Evolutionary conservation across 2,888 invertebrate genomes (phyloP).

Genomic region (Smittia sp.): DNA sequence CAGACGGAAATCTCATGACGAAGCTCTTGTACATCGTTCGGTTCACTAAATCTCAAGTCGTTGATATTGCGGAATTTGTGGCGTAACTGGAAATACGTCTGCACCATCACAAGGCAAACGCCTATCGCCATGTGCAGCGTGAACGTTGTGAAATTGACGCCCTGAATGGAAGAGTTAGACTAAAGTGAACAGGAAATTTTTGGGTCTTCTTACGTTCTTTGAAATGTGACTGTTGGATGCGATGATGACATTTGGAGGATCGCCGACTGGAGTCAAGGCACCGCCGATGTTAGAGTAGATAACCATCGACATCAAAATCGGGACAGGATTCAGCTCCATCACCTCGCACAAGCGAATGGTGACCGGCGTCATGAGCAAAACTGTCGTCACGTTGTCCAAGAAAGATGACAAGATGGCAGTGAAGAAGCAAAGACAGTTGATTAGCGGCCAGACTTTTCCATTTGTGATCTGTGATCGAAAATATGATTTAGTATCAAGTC

Average conservation of each 20-base stretch:
- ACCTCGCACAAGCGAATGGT: conserved; percentile 84
- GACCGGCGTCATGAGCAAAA: conserved; percentile 72
- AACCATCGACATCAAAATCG: conserved; percentile 82
- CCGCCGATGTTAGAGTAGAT: conserved; percentile 91
- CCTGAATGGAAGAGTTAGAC: conserved; percentile 56
- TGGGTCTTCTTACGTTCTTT: conserved; percentile 48
- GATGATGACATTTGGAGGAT: conserved; percentile 67
- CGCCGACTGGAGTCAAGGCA: conserved; percentile 83
- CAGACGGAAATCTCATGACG: conserved; percentile 83
- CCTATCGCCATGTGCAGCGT: conserved; percentile 80
- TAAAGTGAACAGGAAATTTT: conserved; percentile 26
- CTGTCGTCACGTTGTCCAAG: conserved; percentile 76
- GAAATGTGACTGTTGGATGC: conserved; percentile 53
- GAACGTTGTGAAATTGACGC: conserved; percentile 77
- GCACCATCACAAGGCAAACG: conserved; percentile 65
- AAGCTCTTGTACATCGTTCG: conserved; percentile 68
- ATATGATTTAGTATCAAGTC: too few relatives aligned
- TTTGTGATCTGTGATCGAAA: conserved; percentile 59
- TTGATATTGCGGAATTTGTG: conserved; percentile 70
- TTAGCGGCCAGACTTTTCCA: conserved; percentile 71
- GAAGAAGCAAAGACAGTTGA: conserved; percentile 67
- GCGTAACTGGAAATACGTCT: conserved; percentile 71
- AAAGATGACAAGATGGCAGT: conserved; percentile 69
- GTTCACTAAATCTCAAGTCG: conserved; percentile 69
- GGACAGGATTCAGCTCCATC: conserved; percentile 82